phyloP scores from a whole-genome alignment of 2,113 vertebrate genomes.

The Phyllopteryx taeniolatus region DNA sequence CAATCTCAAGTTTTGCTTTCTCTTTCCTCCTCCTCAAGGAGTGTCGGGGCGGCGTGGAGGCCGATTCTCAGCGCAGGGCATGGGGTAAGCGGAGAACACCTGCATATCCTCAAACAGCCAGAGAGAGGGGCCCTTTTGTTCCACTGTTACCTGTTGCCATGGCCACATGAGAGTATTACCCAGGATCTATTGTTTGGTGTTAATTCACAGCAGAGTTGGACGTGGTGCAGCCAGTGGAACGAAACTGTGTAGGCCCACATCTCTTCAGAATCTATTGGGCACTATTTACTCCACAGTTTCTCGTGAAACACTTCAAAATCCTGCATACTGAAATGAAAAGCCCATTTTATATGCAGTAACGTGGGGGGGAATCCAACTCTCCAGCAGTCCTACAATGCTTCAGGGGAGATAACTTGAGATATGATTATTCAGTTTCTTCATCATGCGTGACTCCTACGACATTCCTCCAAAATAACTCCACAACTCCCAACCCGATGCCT shows the following conservation, averaged over 20 bases:
- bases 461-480: not conserved
- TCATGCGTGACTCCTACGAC: not conserved
- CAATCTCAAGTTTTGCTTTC: slow-evolving; percentile 12
- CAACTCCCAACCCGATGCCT: not conserved
- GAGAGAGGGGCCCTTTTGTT: slow-evolving; percentile 41
- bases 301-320: not conserved
- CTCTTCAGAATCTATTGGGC: slow-evolving; percentile 7
- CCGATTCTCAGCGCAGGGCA: slow-evolving; percentile 96
- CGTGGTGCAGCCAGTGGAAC: slow-evolving; percentile 36
- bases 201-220: slow-evolving; percentile 50
- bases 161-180: slow-evolving; percentile 67
- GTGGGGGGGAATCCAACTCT: not conserved
- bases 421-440: not conserved
- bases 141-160: slow-evolving; percentile 65
- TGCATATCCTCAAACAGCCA: slow-evolving; percentile 41
- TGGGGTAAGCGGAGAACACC: slow-evolving; percentile 88
- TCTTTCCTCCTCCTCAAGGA: slow-evolving; percentile 35
- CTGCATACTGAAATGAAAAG: not conserved
- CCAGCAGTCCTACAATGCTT: not conserved
- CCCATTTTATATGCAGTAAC: not conserved
- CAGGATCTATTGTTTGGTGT: slow-evolving; percentile 52
- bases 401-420: not conserved
- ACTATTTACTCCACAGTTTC: slow-evolving; percentile 18
- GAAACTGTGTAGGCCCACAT: slow-evolving; percentile 15
- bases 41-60: slow-evolving; percentile 79